Evolutionary conservation across 2,888 invertebrate genomes (phyloP), one percentile per base, ranked within the genome.

Genomic region (Branchellion lobata): DNA sequence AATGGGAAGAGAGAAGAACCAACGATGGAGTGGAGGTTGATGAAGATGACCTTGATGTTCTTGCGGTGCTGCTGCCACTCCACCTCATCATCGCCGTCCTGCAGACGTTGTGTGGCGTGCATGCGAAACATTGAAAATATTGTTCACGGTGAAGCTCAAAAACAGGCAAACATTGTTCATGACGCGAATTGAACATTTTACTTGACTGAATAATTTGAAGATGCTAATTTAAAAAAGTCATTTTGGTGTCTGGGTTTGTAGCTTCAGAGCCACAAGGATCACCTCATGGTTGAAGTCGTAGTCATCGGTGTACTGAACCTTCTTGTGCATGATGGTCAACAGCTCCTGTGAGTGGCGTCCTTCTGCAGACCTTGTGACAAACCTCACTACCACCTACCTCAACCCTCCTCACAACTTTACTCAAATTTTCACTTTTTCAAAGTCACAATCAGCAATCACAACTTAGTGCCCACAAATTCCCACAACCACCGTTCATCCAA

Each of bases 51-150:
- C 85, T 89, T 89, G 75, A 90, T 79, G 74, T 89, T 88, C 84
- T 90, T 90, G 80, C 90, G 85, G 84, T 89, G 90, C 80, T 90
- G 89, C 80, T 88, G 86, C 84, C 90, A 90, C 84, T 87, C 87
- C 18, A 89, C 89, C 84, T 90, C 90, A 81, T 89, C 89, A 84
- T 90, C 90, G 0, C 89, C 89, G 85, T 88, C 83, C 68, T 77
- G 33, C 11, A 5, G 40, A 2, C 29, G 36, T 31, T 11, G 31
- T 65, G 36, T 71, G 24, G 57, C n/a, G n/a, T n/a, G n/a, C n/a
- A n/a, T n/a, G n/a, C n/a, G n/a, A 18, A 18, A 11, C 29, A 65
- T 11, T 29, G 24, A 57, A 65, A 21, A 69, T 21, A 51, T 11
- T 36, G 18, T 75, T 29, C n/a, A n/a, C n/a, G n/a, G n/a, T n/a